Percentiles rank a stretch among this genome's conserved stretches.
These are phyloP conservation scores for Xylota sylvarum DNA, from an alignment of 2,888 invertebrate genomes.

Conservation along the genomic window DNA sequence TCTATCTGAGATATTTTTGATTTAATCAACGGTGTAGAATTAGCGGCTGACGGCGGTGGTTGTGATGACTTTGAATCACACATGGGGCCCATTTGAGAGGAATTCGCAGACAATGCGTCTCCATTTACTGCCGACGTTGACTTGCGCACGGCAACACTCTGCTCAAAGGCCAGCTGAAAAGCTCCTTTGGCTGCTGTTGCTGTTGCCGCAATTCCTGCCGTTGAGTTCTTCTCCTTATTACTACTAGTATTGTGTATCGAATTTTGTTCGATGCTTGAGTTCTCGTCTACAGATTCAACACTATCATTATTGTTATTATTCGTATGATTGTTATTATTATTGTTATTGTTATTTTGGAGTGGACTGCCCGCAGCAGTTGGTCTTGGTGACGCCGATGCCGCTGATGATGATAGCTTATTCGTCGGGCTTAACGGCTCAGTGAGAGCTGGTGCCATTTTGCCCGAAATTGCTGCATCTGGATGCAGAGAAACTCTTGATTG, in stretches of 20 bases:
- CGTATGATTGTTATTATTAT: conserved; percentile 67
- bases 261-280: conserved; percentile 42
- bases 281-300: conserved; percentile 39
- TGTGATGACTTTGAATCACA: conserved; percentile 76
- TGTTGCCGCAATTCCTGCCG: conserved; percentile 34
- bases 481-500: conserved; percentile 46
- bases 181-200: conserved; percentile 66
- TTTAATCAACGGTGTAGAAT: conserved; percentile 60
- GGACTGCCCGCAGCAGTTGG: conserved; percentile 73
- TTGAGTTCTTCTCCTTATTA: conserved; percentile 48
- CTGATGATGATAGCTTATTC: conserved; percentile 83
- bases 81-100: conserved; percentile 79
- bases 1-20: conserved; percentile 63
- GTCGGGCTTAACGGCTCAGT: conserved; percentile 88
- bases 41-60: conserved; percentile 52
- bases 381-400: conserved; percentile 84
- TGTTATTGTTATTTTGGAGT: conserved; percentile 62
- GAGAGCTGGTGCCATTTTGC: conserved; percentile 95
- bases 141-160: conserved; percentile 75
- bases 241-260: conserved; percentile 25
- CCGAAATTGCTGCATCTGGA: conserved; percentile 78
- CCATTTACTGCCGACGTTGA: conserved; percentile 60
- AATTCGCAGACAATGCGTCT: conserved; percentile 59
- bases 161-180: conserved; percentile 78
- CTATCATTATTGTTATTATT: conserved; percentile 79